A percentile compares a stretch with the other conserved stretches of the same genome.
Conservation (phyloP, 64 coral and sea anemone genomes). For the Porites lutea region DNA sequence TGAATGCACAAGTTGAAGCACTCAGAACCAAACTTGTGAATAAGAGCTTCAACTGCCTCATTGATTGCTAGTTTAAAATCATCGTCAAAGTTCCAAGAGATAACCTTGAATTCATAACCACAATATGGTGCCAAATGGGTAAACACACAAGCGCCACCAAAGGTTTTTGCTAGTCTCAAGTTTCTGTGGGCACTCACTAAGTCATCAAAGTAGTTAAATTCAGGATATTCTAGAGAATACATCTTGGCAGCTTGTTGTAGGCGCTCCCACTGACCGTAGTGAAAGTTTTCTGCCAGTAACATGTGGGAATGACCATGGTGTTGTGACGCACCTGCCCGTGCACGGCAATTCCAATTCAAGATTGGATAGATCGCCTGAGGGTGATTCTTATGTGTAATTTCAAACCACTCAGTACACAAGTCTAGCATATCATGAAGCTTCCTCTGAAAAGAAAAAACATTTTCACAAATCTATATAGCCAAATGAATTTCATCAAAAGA, state of each 20-base stretch:
- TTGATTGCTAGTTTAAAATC: constrained; percentile 71
- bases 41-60: constrained; percentile 54
- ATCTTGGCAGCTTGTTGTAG: constrained; percentile 50
- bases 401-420: constrained; percentile 74
- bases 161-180: constrained; percentile 59
- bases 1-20: constrained; percentile 78
- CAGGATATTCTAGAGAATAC: constrained; percentile 60
- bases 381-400: constrained; percentile 68
- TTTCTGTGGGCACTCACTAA: constrained; percentile 54
- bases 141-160: constrained; percentile 63
- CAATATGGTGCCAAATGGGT: constrained; percentile 71
- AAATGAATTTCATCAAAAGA: no score
- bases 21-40: constrained; percentile 53
- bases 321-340: constrained; percentile 77
- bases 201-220: constrained; percentile 74
- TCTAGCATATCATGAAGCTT: constrained; percentile 75
- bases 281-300: constrained; percentile 70
- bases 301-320: constrained; percentile 83
- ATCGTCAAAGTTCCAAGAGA: constrained; percentile 77
- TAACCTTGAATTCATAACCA: constrained; percentile 82
- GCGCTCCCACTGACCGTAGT: constrained; percentile 80
- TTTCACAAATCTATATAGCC: no score
- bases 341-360: constrained; percentile 75
- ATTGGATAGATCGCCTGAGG: constrained; percentile 60
- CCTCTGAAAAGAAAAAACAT: constrained; percentile 26